These are phyloP conservation scores for Amiota minor DNA, from an alignment of 2,888 invertebrate genomes.

Conservation along the genomic window DNA sequence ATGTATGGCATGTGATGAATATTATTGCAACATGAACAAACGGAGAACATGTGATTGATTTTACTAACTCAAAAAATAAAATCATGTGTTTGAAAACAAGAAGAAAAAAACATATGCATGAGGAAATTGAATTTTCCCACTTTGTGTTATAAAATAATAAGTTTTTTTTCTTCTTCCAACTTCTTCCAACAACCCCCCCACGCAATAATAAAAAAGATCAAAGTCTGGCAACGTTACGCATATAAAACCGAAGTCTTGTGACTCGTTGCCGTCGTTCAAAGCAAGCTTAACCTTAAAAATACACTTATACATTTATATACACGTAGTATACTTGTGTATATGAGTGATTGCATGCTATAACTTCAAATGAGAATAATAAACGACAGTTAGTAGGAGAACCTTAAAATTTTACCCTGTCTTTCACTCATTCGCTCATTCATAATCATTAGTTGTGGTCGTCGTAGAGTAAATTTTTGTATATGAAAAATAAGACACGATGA, in stretches of 20 bases:
- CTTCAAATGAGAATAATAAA: slow-evolving; percentile 33
- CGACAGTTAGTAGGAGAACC: too few species aligned
- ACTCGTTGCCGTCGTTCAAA: slow-evolving; percentile 48
- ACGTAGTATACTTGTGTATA: too few species aligned
- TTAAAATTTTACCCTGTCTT: too few species aligned
- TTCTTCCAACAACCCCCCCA: too few species aligned
- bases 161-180: background rate
- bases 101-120: slow-evolving; percentile 31
- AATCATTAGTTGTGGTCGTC: too few species aligned
- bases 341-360: slow-evolving; percentile 31
- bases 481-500: too few species aligned
- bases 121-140: slow-evolving; percentile 11
- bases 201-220: too few species aligned
- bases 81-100: slow-evolving; percentile 45
- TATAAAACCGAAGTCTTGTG: slow-evolving; percentile 52
- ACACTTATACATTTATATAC: slow-evolving; percentile 23
- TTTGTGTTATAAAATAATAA: background rate
- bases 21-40: slow-evolving; percentile 34
- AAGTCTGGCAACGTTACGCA: slow-evolving; percentile 54
- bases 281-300: slow-evolving; percentile 57
- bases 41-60: slow-evolving; percentile 61
- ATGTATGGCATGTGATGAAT: slow-evolving; percentile 40
- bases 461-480: too few species aligned
- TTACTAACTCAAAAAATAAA: slow-evolving; percentile 22
- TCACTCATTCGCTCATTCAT: too few species aligned